Percentiles rank a stretch among this genome's conserved stretches.
Conservation (phyloP, 1,140 invertebrate genomes). For the Drosophila watanabei region DNA sequence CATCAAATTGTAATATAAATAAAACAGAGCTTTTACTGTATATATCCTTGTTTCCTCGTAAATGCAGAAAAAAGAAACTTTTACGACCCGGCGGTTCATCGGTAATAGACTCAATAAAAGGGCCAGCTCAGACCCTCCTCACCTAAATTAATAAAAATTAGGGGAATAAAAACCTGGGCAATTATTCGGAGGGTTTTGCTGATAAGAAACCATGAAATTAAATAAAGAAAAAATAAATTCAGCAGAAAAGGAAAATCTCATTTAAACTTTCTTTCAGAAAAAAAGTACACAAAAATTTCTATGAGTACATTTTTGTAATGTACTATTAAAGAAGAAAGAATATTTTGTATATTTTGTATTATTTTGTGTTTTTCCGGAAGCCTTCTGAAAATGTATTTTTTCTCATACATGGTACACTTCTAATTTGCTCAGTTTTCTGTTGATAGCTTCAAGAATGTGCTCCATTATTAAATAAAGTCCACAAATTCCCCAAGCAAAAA, state of each 20-base stretch:
- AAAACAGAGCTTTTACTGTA: background rate
- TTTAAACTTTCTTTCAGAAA: background rate
- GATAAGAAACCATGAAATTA: conserved; percentile 1
- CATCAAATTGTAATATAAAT: background rate
- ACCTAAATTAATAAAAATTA: conserved; percentile 42
- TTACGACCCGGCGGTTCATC: conserved; percentile 23
- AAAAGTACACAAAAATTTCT: background rate
- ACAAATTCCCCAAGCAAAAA: background rate
- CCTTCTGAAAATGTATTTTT: background rate
- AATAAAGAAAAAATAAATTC: background rate
- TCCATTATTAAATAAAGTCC: background rate
- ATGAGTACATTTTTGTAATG: background rate
- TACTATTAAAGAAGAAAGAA: background rate
- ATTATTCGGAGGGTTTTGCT: background rate
- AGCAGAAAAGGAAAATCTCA: background rate
- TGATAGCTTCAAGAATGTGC: background rate
- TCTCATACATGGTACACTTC: background rate
- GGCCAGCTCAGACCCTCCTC: conserved; percentile 4
- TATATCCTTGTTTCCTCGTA: background rate
- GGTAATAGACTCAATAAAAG: conserved; percentile 51
- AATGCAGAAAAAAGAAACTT: conserved; percentile 15
- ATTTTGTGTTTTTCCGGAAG: background rate
- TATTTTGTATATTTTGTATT: background rate
- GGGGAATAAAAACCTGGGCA: conserved; percentile 6
- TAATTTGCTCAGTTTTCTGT: background rate